Evolutionary conservation across 2,888 invertebrate genomes (phyloP).

Genomic region (Crocallis elinguaria): DNA sequence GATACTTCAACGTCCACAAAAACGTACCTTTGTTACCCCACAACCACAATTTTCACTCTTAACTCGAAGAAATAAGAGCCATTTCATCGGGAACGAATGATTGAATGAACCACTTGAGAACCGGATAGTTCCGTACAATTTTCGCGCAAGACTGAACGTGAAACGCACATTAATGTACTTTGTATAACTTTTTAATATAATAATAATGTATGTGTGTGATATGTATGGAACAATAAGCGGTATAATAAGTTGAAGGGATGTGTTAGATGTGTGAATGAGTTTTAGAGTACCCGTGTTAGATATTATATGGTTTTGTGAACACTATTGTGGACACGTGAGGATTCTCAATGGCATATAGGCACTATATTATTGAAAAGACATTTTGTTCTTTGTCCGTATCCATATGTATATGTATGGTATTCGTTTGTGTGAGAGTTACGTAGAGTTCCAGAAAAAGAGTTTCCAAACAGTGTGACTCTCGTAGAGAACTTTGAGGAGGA

Average conservation of each 20-base stretch:
- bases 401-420: neutral
- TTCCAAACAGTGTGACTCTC: too few species aligned
- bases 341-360: slow-evolving; percentile 17
- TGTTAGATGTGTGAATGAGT: slow-evolving; percentile 36
- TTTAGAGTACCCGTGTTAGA: slow-evolving; percentile 39
- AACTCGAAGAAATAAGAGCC: slow-evolving; percentile 20
- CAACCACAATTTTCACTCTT: slow-evolving; percentile 30
- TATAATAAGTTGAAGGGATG: slow-evolving; percentile 33
- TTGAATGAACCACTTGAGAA: slow-evolving; percentile 68
- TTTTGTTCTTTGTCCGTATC: neutral
- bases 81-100: slow-evolving; percentile 9
- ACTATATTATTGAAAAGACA: neutral
- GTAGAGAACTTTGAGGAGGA: too few species aligned
- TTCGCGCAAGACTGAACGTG: slow-evolving; percentile 72
- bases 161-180: slow-evolving; percentile 65
- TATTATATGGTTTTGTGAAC: slow-evolving; percentile 37
- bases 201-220: slow-evolving; percentile 52
- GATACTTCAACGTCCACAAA: slow-evolving; percentile 51
- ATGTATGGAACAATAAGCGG: slow-evolving; percentile 38
- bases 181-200: slow-evolving; percentile 81
- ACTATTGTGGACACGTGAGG: slow-evolving; percentile 36
- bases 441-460: neutral
- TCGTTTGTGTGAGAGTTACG: neutral
- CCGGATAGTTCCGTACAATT: slow-evolving; percentile 77
- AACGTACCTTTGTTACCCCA: slow-evolving; percentile 36